A percentile compares a stretch with the other conserved stretches of the same genome.
These are phyloP conservation scores for Drosophila prosaltans DNA, from an alignment of 1,140 invertebrate species.

Conservation along the genomic window DNA sequence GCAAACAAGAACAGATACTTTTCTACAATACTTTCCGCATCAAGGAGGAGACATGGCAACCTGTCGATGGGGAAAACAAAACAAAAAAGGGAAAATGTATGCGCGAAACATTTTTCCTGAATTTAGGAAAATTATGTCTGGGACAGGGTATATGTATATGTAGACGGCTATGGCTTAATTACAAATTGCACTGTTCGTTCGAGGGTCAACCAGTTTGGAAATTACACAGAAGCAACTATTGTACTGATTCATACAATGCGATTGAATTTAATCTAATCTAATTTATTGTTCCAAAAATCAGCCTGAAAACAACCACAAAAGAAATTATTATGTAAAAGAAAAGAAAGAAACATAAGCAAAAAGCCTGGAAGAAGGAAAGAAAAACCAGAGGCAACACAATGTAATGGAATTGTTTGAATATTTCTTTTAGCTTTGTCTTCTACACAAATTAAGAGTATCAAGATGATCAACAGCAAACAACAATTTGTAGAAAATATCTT, in stretches of 20 bases:
- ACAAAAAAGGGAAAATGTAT: background rate
- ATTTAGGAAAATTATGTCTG: constrained; percentile 29
- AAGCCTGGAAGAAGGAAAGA: constrained; percentile 28
- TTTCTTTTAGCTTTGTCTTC: constrained; percentile 41
- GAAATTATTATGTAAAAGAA: constrained; percentile 36
- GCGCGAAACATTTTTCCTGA: constrained; percentile 22
- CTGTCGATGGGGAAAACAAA: constrained; percentile 19
- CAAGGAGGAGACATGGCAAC: constrained; percentile 32
- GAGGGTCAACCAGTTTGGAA: constrained; percentile 59
- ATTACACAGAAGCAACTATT: constrained; percentile 57
- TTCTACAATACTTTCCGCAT: constrained; percentile 37
- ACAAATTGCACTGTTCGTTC: constrained; percentile 67
- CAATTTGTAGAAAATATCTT: constrained; percentile 66
- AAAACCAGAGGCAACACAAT: constrained; percentile 58
- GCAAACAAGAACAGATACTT: background rate
- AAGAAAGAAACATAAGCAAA: constrained; percentile 11
- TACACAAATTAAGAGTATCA: constrained; percentile 21
- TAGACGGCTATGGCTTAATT: constrained; percentile 50
- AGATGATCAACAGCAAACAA: constrained; percentile 46
- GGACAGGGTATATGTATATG: constrained; percentile 33
- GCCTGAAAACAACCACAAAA: constrained; percentile 44
- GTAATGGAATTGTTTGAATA: constrained; percentile 53
- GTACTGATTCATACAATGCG: constrained; percentile 62
- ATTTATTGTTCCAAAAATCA: constrained; percentile 43
- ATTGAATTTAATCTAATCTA: constrained; percentile 67